phyloP scores from a whole-genome alignment of 1,140 invertebrate species.

The Hestina assimilis region DNA sequence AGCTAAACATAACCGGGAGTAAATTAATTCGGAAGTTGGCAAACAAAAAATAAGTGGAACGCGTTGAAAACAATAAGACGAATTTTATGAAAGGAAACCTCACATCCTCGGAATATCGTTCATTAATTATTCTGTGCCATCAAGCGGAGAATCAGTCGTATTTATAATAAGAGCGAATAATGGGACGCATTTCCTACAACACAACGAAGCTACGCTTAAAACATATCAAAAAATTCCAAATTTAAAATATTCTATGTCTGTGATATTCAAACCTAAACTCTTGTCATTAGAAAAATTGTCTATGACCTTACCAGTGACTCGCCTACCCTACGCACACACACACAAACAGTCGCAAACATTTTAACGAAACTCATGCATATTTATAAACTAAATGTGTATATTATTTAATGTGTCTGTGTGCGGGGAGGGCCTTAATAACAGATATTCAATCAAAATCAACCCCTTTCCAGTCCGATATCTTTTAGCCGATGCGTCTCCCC shows the following conservation, averaged over 20 bases:
- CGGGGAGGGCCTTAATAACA: slow-evolving; percentile 69
- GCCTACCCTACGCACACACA: slow-evolving; percentile 24
- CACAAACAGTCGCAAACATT: slow-evolving; percentile 37
- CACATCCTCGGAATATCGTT: slow-evolving; percentile 52
- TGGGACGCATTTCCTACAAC: slow-evolving; percentile 9
- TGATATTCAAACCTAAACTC: not conserved
- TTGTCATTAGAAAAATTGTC: slow-evolving; percentile 10
- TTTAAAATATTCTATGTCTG: not conserved
- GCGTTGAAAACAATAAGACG: slow-evolving; percentile 58
- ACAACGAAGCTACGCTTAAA: not conserved
- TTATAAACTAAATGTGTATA: slow-evolving; percentile 70
- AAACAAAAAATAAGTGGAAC: slow-evolving; percentile 65
- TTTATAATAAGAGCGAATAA: slow-evolving; percentile 37
- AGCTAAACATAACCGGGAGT: slow-evolving; percentile 39
- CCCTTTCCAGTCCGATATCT: slow-evolving; percentile 70
- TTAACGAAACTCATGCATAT: slow-evolving; percentile 75
- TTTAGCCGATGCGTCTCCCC: slow-evolving; percentile 60
- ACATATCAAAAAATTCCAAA: not conserved
- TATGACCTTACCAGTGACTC: slow-evolving; percentile 15
- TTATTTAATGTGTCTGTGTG: slow-evolving; percentile 69
- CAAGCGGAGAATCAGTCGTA: slow-evolving; percentile 41
- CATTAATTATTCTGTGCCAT: slow-evolving; percentile 68
- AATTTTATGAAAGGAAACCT: slow-evolving; percentile 62
- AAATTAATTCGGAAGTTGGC: slow-evolving; percentile 64
- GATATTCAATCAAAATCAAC: slow-evolving; percentile 77